Evolutionary conservation across 2,888 invertebrate species (phyloP).

Genomic region (Dendrolimus houi): DNA sequence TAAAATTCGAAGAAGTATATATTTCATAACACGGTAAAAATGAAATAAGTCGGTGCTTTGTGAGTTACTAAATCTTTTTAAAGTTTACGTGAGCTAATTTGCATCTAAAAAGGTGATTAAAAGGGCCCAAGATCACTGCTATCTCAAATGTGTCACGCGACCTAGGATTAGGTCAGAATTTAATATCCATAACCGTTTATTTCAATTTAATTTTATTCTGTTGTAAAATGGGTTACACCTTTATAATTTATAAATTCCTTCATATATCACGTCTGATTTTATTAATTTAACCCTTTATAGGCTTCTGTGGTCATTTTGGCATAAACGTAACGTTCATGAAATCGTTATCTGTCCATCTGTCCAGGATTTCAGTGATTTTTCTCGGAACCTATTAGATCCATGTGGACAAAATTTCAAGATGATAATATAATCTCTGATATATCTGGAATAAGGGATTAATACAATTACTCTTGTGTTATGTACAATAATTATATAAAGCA

Average conservation of each 20-base stretch:
- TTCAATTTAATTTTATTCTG: background rate
- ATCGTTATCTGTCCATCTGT: no score
- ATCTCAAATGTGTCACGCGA: background rate
- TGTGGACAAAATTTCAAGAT: no score
- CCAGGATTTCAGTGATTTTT: no score
- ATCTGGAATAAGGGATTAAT: no score
- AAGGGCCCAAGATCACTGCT: constrained; percentile 7
- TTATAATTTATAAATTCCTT: background rate
- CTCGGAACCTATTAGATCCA: no score
- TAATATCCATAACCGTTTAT: background rate
- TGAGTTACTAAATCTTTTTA: constrained; percentile 19
- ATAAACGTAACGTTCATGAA: no score
- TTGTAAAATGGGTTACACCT: background rate
- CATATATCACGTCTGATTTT: no score
- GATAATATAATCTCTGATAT: no score
- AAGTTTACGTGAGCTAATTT: constrained; percentile 33
- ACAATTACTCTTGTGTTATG: no score
- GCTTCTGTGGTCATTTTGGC: no score
- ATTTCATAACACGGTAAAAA: background rate
- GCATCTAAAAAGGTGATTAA: constrained; percentile 45
- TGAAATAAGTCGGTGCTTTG: constrained; percentile 1
- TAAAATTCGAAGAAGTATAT: background rate
- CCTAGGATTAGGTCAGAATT: background rate
- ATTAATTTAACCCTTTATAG: no score
- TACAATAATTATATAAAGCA: no score